Base-by-base conservation (phyloP, 1,140 invertebrate genomes). In the Gryon sp. region DNA sequence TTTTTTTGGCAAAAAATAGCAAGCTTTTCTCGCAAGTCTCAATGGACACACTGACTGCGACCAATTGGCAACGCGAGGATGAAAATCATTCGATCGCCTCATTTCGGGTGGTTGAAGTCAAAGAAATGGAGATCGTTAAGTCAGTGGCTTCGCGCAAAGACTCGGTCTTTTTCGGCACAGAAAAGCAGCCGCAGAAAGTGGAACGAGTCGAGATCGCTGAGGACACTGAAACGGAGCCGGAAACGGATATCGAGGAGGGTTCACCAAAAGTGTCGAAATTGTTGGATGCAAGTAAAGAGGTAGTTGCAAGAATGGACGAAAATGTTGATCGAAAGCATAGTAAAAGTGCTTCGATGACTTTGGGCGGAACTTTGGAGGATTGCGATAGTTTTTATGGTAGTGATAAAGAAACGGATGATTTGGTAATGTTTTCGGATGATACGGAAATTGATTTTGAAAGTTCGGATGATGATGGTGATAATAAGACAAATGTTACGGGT, bases 1-100 rank as follows among this genome's bases (percentile, higher is more conserved):
- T 90, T 59, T 88, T 89, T 43, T 83, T 94, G 22, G 88, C 93
- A 7, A 91, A 93, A 81, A 92, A 93, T 57, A 94, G 93, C 82
- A 90, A 90, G 30, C 86, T 94, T 1, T 94, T 94, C 80, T 93
- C 92, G 0, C 91, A 93, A 86, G 93, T 93, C 73, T 93, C 92
- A 0, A 87, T 86, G 9, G 91, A 92, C 63, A 91, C 88, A 26
- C 55, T 90, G 15, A 78, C 72, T 7, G 52, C 81, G 0, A 45
- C 11, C 78, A 83, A 7, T 73, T 81, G 4, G 63, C 70, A 63
- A n/a, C n/a, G n/a, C 55, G 46, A 30, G n/a, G 9, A 69, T 12
- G 59, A 79, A 24, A 7, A 82, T 86, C 48, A 41, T 86, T 82
- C 78, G 5, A n/a, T n/a, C n/a, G n/a, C n/a, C n/a, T n/a, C n/a